Evolutionary conservation across 1,140 invertebrate genomes (phyloP).

Genomic region (Trachymyrmex cornetzi): DNA sequence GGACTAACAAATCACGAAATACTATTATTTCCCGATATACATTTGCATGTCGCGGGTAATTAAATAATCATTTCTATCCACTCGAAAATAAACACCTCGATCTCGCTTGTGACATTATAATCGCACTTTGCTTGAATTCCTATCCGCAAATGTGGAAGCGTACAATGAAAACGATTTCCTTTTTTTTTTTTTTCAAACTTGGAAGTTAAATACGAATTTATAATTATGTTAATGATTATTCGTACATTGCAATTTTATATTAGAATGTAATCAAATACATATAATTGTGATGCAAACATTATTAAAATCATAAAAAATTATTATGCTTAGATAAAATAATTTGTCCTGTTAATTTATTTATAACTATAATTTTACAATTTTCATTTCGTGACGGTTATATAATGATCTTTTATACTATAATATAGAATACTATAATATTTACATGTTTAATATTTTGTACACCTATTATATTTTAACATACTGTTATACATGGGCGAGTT

Average conservation of each 20-base stretch:
- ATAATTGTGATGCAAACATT: neutral
- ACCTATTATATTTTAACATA: neutral
- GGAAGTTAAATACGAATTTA: neutral
- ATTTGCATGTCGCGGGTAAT: constrained; percentile 21
- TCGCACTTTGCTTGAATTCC: neutral
- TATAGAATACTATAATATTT: neutral
- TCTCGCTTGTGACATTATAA: neutral
- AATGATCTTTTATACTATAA: constrained; percentile 2
- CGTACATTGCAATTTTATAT: neutral
- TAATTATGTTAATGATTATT: neutral
- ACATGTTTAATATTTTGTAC: neutral
- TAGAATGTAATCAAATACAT: neutral
- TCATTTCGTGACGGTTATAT: neutral
- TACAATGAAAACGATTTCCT: neutral
- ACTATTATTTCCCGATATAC: constrained; percentile 21
- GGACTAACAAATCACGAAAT: constrained; percentile 41
- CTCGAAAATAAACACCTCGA: constrained; percentile 1
- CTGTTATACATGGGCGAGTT: too few species aligned
- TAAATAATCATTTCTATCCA: constrained; percentile 44
- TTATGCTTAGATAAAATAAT: neutral
- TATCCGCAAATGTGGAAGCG: neutral
- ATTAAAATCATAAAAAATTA: constrained; percentile 25
- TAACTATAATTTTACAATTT: constrained; percentile 25
- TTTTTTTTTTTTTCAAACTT: neutral
- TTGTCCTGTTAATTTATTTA: neutral